Evolutionary conservation across 1,140 invertebrate species (phyloP), one percentile per base, ranked within the genome.

Genomic region (Drosophila teissieri): DNA sequence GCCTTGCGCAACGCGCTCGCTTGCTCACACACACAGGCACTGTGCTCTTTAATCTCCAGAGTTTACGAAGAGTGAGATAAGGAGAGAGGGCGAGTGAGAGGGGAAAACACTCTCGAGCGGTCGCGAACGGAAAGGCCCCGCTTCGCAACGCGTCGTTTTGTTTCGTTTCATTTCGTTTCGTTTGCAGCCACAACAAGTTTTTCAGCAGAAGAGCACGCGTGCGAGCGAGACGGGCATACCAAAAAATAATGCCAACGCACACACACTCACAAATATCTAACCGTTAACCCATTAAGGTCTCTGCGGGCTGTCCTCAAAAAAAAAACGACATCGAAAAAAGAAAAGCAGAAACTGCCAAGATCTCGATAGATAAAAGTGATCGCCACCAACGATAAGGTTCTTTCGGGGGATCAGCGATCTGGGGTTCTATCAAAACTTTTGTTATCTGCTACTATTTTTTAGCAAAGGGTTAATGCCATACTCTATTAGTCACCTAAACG

Each of bases 1-100:
- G 83, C 83, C 83, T 86, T 86, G 83, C 83, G 83, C 84, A 86
- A 86, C 83, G 83, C 54, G 79, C 83, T 86, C 82, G 83, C 78
- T 86, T 86, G 72, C 78, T 80, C 64, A 36, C 12, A 65, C 48
- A 58, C 44, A 62, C 36, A 34, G 42, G 36, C 27, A 45, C 17
- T 49, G 68, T 61, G 60, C 80, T 79, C 81, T 83, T 83, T 82
- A 80, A 83, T 84, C 80, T 79, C 72, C 72, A 83, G 76, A 83
- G 80, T 83, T 76, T 65, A 22, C 79, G 61, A 61, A 73, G 56
- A 78, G 27, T 1, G 24, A 34, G 31, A 31, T 31, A 31, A 22
- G 11, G 22, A 17, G 37, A 27, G 56, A 11, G 31, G 15, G 17
- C 14, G 27, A 62, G 70, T 75, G 74, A 76, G 69, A 77, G 52